phyloP scores from a whole-genome alignment of 2,113 vertebrate species.

The Pollimyrus isidori region DNA sequence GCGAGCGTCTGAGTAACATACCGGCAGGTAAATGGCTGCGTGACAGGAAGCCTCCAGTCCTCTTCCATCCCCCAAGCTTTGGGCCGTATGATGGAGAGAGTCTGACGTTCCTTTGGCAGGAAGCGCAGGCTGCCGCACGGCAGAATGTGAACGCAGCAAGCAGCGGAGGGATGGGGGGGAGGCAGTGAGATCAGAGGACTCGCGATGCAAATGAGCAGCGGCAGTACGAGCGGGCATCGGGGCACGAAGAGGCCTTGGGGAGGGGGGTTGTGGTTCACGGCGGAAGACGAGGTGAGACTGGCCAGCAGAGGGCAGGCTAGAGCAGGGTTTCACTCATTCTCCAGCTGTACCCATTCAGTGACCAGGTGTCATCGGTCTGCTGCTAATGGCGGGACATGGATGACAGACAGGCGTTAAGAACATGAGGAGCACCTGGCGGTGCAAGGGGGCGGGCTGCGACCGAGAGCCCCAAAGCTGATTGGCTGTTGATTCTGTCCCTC shows the following conservation, averaged over 20 bases:
- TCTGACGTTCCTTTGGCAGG: background rate
- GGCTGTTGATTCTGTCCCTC: slow-evolving; percentile 18
- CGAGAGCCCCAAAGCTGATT: background rate
- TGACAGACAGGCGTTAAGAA: background rate
- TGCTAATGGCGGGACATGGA: background rate
- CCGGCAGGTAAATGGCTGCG: background rate
- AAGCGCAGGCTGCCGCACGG: background rate
- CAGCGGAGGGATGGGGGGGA: background rate
- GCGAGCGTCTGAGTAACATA: background rate
- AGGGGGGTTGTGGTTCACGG: background rate
- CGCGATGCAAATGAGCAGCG: background rate
- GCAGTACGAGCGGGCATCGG: background rate
- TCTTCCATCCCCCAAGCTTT: background rate
- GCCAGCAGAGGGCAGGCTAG: background rate
- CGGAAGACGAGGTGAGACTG: background rate
- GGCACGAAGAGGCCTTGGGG: background rate
- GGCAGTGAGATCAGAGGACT: background rate
- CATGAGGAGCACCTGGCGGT: background rate
- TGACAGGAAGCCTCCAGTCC: background rate
- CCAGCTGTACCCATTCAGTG: background rate
- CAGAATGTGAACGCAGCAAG: background rate
- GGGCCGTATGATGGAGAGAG: background rate
- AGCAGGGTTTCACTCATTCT: background rate
- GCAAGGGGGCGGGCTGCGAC: background rate
- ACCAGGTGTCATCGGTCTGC: background rate